Evolutionary conservation across 2,888 invertebrate genomes (phyloP).

Genomic region (Crepidodera aurea): DNA sequence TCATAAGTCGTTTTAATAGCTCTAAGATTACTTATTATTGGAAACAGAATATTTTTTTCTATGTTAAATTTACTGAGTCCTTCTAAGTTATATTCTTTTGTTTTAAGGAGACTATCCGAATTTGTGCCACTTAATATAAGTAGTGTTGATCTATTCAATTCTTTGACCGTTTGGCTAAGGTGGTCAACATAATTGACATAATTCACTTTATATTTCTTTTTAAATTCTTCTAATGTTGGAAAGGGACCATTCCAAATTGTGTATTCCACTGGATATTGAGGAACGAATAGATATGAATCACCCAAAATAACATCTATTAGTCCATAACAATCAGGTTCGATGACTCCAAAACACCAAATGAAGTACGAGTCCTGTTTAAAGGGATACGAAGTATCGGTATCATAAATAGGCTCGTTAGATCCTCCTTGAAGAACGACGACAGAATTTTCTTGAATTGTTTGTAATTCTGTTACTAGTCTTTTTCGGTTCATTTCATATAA

Average conservation of each 20-base stretch:
- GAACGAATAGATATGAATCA: constrained; percentile 82
- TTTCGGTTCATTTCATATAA: constrained; percentile 82
- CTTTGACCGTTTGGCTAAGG: constrained; percentile 58
- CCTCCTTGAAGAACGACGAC: constrained; percentile 90
- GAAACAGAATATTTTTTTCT: constrained; percentile 77
- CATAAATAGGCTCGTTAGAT: constrained; percentile 78
- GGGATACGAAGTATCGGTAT: constrained; percentile 80
- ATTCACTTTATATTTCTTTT: constrained; percentile 82
- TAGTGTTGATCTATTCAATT: constrained; percentile 66
- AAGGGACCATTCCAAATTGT: constrained; percentile 95
- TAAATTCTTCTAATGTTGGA: constrained; percentile 75
- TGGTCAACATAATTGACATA: constrained; percentile 82
- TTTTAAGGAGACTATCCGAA: constrained; percentile 84
- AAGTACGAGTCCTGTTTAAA: constrained; percentile 90
- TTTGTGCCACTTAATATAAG: constrained; percentile 74
- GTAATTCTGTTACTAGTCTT: constrained; percentile 70
- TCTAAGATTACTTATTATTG: constrained; percentile 88
- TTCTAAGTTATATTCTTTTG: constrained; percentile 82
- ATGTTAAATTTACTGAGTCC: constrained; percentile 83
- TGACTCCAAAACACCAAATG: constrained; percentile 93
- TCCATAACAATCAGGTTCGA: constrained; percentile 90
- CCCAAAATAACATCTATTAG: constrained; percentile 78
- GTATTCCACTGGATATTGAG: constrained; percentile 84
- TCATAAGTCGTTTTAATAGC: constrained; percentile 86
- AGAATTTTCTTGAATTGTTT: constrained; percentile 61